Percentiles rank a stretch among this genome's conserved stretches.
phyloP scores from a whole-genome alignment of 1,140 invertebrate species.

The Hyposmocoma kahamanoa region DNA sequence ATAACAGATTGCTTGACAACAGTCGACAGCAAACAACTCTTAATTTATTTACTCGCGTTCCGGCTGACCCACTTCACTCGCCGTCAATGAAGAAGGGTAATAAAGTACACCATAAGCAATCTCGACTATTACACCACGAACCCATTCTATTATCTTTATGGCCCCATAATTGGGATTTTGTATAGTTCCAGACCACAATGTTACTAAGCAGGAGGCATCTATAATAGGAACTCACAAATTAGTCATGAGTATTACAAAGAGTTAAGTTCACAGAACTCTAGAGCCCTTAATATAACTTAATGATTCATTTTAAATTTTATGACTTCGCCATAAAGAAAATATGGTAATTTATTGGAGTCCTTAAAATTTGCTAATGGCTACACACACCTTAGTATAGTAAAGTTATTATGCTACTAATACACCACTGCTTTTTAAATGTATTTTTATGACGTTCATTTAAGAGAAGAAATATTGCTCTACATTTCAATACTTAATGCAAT shows the following conservation, averaged over 20 bases:
- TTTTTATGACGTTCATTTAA: no score
- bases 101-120: conserved; percentile 50
- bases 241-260: neutral
- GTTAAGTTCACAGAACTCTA: neutral
- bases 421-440: no score
- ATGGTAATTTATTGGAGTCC: no score
- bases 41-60: conserved; percentile 59
- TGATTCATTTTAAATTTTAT: conserved; percentile 1
- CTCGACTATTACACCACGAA: conserved; percentile 27
- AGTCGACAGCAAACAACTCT: conserved; percentile 10
- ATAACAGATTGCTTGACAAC: neutral
- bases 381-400: no score
- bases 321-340: neutral
- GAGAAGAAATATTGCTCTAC: no score
- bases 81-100: conserved; percentile 46
- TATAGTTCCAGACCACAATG: neutral
- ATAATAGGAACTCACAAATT: neutral
- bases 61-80: conserved; percentile 42
- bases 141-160: conserved; percentile 19
- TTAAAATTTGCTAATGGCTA: no score
- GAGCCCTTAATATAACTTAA: neutral
- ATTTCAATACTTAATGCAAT: no score
- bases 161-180: neutral
- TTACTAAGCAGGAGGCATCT: neutral
- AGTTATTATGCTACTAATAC: no score